Conservation (phyloP, 2,113 vertebrate species). For the Tetrao urogallus region DNA sequence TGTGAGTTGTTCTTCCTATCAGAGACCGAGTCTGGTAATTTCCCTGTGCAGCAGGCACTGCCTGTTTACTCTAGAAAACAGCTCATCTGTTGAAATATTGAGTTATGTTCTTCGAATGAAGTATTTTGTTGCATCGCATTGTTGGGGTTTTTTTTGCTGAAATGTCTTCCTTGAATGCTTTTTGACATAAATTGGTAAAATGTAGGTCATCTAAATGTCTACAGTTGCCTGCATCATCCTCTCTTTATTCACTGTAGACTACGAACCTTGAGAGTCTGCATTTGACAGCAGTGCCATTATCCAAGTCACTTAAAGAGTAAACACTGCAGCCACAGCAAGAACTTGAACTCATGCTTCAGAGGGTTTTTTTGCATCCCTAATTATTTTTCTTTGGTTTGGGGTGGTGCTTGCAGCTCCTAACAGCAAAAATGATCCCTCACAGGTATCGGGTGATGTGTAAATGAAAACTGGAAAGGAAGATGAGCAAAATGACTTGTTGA, state of each 20-base stretch:
- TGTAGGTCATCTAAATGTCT: neutral
- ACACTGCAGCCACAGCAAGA: neutral
- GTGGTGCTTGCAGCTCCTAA: neutral
- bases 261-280: neutral
- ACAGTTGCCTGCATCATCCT: neutral
- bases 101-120: neutral
- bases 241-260: neutral
- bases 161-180: neutral
- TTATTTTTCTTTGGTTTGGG: neutral
- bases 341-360: neutral
- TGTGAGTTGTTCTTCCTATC: neutral
- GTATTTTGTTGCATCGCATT: neutral
- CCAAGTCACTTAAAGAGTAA: neutral
- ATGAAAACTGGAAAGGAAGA: neutral
- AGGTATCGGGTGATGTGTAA: neutral
- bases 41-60: neutral
- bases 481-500: neutral
- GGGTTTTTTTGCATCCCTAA: neutral
- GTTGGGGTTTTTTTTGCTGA: neutral
- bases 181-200: neutral
- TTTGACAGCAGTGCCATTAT: neutral
- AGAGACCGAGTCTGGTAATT: neutral
- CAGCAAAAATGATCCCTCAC: neutral
- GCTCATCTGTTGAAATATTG: neutral
- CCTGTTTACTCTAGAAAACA: neutral